phyloP scores from a whole-genome alignment of 2,797 vertebrate species.

The Dallia pectoralis region DNA sequence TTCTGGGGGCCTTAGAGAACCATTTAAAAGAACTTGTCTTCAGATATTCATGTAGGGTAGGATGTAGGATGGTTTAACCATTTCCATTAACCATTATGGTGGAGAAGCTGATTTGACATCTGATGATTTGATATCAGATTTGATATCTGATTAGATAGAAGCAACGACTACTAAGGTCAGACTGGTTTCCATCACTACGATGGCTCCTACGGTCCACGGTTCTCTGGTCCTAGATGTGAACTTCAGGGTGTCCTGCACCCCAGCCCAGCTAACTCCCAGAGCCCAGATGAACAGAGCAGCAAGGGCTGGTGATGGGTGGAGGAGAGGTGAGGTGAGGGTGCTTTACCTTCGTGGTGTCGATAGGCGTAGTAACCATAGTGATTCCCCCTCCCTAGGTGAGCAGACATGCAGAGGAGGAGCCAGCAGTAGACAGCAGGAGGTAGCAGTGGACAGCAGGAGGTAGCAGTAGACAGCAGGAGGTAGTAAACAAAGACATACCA shows the following conservation, averaged over 20 bases:
- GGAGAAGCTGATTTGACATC: background rate
- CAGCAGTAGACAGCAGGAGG: too few species aligned
- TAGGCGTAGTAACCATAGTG: conserved; percentile 98
- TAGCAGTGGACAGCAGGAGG: conserved; percentile 62
- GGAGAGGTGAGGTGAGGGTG: conserved; percentile 18
- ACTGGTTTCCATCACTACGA: background rate
- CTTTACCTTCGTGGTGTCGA: conserved; percentile 92
- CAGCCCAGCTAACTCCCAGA: background rate
- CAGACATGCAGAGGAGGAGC: conserved; percentile 83
- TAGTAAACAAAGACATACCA: conserved; percentile 75
- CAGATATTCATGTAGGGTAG: background rate
- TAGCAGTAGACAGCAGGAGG: conserved; percentile 64
- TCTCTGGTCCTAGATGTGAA: background rate
- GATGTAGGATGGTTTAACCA: background rate
- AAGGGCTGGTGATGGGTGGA: background rate
- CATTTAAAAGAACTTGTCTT: background rate
- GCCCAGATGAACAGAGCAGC: background rate
- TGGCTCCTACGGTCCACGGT: background rate
- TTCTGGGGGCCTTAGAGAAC: background rate
- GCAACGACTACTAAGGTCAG: background rate
- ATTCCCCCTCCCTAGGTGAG: conserved; percentile 92
- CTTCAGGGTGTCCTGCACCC: background rate
- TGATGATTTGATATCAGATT: too few species aligned
- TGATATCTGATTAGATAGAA: too few species aligned
- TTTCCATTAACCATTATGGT: background rate